Conservation (phyloP, 1,140 invertebrate genomes). For the Bombus balteatus region DNA sequence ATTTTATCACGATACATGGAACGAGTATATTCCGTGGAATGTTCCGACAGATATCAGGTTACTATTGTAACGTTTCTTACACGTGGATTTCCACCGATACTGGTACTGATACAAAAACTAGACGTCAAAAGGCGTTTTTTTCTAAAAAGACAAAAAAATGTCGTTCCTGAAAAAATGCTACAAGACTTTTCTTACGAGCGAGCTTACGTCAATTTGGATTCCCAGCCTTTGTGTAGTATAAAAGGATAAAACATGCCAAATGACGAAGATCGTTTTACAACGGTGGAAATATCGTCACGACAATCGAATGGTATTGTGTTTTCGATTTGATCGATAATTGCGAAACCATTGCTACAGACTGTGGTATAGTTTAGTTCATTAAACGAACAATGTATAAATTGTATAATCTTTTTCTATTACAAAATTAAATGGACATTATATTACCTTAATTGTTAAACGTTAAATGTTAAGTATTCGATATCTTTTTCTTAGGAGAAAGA, state of each 20-base stretch:
- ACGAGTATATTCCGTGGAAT: not conserved
- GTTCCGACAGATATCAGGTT: not conserved
- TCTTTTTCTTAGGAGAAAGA: not conserved
- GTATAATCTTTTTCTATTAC: not conserved
- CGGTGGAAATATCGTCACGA: conserved; percentile 30
- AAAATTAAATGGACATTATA: not conserved
- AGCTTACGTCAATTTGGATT: not conserved
- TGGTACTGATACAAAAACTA: not conserved
- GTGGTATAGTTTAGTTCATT: not conserved
- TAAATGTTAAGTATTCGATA: not conserved
- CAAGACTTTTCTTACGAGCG: not conserved
- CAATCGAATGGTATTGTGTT: not conserved
- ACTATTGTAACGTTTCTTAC: not conserved
- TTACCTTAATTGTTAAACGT: not conserved
- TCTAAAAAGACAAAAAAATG: not conserved
- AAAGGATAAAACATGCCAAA: not conserved
- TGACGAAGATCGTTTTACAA: not conserved
- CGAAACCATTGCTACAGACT: not conserved
- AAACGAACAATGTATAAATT: not conserved
- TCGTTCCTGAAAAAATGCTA: not conserved
- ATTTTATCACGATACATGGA: no score
- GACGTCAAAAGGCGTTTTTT: not conserved
- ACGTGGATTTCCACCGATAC: not conserved
- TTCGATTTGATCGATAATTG: not conserved
- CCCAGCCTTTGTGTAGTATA: no score